phyloP scores from a whole-genome alignment of 2,113 vertebrate genomes.

The Alethe castanea region DNA sequence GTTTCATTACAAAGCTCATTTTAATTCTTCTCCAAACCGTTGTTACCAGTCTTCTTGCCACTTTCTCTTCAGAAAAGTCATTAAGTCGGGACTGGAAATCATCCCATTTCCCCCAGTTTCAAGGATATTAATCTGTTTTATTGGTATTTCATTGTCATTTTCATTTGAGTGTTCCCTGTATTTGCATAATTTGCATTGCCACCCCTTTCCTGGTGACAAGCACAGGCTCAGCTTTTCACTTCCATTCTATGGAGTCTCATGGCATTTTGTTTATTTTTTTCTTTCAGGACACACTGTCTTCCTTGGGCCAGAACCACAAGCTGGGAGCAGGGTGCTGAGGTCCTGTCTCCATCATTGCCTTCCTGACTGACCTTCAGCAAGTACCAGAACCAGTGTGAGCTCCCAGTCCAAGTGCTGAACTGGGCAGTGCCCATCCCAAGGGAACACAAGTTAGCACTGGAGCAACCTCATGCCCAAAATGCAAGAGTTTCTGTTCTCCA shows the following conservation, averaged over 20 bases:
- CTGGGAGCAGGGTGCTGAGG: fast-evolving
- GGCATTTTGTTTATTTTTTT: background rate
- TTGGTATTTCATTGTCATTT: constrained; percentile 74
- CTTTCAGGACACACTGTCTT: background rate
- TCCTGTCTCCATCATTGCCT: background rate
- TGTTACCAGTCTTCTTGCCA: constrained; percentile 47
- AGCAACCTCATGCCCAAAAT: background rate
- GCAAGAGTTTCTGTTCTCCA: background rate
- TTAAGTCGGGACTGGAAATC: constrained; percentile 74
- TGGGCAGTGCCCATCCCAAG: background rate
- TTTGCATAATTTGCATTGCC: constrained; percentile 72
- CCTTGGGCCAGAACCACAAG: background rate
- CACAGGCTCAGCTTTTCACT: constrained; percentile 18
- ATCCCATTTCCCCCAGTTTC: constrained; percentile 71
- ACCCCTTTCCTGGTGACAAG: constrained; percentile 23
- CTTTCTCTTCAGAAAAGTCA: constrained; percentile 69
- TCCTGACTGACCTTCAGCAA: background rate
- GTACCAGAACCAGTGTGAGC: background rate
- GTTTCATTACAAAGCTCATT: constrained; percentile 71
- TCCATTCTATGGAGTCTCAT: background rate
- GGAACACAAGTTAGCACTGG: fast-evolving
- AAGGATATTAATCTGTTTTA: constrained; percentile 77
- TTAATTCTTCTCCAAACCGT: constrained; percentile 63
- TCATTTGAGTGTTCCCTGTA: constrained; percentile 36
- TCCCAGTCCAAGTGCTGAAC: background rate